A percentile compares a stretch with the other conserved stretches of the same genome.
Evolutionary conservation across 2,113 vertebrate species (phyloP).

Genomic region (Piaya cayana): DNA sequence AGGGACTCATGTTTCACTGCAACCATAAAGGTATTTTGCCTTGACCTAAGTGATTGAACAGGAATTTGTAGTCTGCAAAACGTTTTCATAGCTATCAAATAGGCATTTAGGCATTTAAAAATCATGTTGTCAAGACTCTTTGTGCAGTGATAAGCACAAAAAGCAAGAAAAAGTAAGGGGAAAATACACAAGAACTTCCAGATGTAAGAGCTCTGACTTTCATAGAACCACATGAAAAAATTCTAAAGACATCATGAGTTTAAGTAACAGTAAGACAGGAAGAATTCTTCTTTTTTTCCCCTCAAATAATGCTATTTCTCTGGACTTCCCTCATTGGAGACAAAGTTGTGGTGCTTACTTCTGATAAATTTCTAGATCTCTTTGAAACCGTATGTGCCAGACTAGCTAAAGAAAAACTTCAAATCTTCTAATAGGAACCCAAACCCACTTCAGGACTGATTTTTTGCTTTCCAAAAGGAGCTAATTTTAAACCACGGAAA

Average conservation of each 20-base stretch:
- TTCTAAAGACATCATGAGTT: not conserved
- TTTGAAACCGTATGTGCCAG: not conserved
- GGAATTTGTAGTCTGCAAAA: not conserved
- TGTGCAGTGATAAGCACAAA: not conserved
- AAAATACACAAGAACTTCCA: not conserved
- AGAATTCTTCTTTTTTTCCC: not conserved
- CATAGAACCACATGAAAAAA: not conserved
- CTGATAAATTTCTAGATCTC: not conserved
- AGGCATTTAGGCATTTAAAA: not conserved
- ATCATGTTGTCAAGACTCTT: not conserved
- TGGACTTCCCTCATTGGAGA: not conserved
- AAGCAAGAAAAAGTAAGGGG: not conserved
- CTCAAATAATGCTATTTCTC: not conserved
- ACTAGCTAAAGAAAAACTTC: not conserved
- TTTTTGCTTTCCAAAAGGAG: not conserved
- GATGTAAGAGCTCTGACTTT: not conserved
- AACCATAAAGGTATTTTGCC: not conserved
- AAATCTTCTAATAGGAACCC: not conserved
- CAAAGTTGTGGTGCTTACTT: not conserved
- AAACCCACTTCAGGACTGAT: not conserved
- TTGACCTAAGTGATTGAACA: not conserved
- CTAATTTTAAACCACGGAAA: not conserved
- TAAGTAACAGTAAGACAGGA: not conserved
- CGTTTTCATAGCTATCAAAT: not conserved
- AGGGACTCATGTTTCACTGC: not conserved